Evolutionary conservation across 2,113 vertebrate species (phyloP).

Genomic region (Lepus timidus): DNA sequence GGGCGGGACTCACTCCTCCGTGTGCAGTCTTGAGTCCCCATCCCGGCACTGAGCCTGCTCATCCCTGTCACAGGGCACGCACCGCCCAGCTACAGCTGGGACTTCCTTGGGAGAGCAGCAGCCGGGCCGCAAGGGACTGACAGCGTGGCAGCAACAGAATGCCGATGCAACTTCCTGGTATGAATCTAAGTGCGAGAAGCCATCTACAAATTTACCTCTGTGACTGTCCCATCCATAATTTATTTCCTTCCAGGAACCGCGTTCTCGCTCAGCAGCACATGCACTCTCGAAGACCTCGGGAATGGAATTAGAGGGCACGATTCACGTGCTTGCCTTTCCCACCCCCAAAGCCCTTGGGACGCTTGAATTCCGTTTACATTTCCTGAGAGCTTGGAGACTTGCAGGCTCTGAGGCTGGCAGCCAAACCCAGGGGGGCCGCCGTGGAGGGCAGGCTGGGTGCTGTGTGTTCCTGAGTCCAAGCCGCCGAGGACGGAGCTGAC

Average conservation of each 20-base stretch:
- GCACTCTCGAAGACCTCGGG: neutral
- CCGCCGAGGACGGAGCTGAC: neutral
- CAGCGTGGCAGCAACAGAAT: neutral
- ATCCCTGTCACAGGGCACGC: too few species aligned
- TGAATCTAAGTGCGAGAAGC: conserved; percentile 52
- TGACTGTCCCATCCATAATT: conserved; percentile 70
- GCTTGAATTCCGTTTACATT: conserved; percentile 9
- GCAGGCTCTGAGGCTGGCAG: neutral
- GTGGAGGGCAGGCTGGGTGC: neutral
- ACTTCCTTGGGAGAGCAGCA: neutral
- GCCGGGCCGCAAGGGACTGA: neutral
- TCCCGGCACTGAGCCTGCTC: neutral
- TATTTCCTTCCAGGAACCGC: conserved; percentile 61
- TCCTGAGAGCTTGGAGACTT: conserved; percentile 43
- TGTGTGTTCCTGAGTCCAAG: neutral
- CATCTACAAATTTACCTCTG: conserved; percentile 63
- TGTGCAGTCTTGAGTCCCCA: neutral
- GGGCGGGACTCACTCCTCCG: neutral
- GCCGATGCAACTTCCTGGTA: conserved; percentile 49
- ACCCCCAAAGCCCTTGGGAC: conserved; percentile 3
- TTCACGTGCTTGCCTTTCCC: neutral
- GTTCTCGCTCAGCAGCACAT: neutral
- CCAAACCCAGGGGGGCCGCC: neutral
- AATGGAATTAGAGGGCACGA: conserved; percentile 5
- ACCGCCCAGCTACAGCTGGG: neutral